These are phyloP conservation scores for Peromyscus attwateri DNA, from an alignment of 2,797 vertebrate species.

Conservation along the genomic window DNA sequence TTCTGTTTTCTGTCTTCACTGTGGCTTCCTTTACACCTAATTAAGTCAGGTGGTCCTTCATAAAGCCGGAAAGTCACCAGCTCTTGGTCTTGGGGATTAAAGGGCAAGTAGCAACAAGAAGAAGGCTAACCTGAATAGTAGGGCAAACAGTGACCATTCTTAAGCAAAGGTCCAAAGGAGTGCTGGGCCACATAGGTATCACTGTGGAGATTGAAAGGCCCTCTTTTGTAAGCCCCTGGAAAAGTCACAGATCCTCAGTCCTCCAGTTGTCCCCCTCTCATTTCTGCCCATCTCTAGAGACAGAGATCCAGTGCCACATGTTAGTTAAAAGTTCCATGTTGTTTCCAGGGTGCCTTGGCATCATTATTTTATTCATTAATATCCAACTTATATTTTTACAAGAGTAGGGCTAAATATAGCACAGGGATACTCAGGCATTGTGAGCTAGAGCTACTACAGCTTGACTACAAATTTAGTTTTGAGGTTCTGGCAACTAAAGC, in stretches of 20 bases:
- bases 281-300: not conserved
- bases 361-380: constrained; percentile 1
- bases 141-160: not conserved
- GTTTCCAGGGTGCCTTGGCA: not conserved
- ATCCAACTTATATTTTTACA: not conserved
- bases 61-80: not conserved
- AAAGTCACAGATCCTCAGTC: not conserved
- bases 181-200: not conserved
- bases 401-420: not conserved
- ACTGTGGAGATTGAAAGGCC: not conserved
- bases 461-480: constrained; percentile 6
- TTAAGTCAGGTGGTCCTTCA: not conserved
- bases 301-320: not conserved
- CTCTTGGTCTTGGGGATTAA: not conserved
- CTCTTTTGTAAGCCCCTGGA: not conserved
- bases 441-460: not conserved
- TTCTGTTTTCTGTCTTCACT: not conserved
- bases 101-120: not conserved
- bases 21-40: not conserved
- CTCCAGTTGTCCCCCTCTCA: not conserved
- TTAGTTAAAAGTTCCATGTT: not conserved
- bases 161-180: not conserved
- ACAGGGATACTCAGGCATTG: not conserved
- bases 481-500: not conserved
- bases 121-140: not conserved